A percentile compares a stretch with the other conserved stretches of the same genome.
These are phyloP conservation scores for Echeneis naucrates DNA, from an alignment of 2,797 vertebrate species.

Conservation along the genomic window DNA sequence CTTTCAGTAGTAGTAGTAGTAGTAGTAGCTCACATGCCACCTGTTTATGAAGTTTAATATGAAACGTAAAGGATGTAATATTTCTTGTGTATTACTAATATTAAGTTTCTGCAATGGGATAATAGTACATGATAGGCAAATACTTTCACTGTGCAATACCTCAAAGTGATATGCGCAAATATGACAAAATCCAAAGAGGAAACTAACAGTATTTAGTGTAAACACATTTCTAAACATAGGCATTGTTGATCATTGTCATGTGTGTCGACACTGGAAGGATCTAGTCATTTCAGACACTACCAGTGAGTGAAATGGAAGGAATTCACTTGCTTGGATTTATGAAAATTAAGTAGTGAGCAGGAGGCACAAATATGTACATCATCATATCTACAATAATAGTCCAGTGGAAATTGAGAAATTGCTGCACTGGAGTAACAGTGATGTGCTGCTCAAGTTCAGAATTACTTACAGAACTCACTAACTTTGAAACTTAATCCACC, in stretches of 20 bases:
- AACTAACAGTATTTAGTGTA: background rate
- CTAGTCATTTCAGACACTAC: background rate
- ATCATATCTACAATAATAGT: conserved; percentile 37
- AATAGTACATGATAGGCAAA: conserved; percentile 18
- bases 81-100: conserved; percentile 3
- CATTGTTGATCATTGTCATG: background rate
- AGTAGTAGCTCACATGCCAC: conserved; percentile 3
- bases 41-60: conserved; percentile 19
- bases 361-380: conserved; percentile 49
- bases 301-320: conserved; percentile 19
- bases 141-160: conserved; percentile 4
- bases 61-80: conserved; percentile 15
- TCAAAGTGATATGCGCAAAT: conserved; percentile 6
- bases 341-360: conserved; percentile 23
- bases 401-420: conserved; percentile 38
- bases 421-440: conserved; percentile 21
- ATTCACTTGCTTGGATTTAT: conserved; percentile 1
- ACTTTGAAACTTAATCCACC: conserved; percentile 8
- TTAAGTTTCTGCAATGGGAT: conserved; percentile 1
- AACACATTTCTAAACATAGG: conserved; percentile 12
- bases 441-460: conserved; percentile 34
- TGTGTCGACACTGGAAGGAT: conserved; percentile 5
- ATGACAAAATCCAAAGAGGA: conserved; percentile 15
- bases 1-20: too few species aligned
- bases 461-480: conserved; percentile 32